Base-by-base conservation (phyloP, 2,888 invertebrate species). In the Cheilosia pagana region DNA sequence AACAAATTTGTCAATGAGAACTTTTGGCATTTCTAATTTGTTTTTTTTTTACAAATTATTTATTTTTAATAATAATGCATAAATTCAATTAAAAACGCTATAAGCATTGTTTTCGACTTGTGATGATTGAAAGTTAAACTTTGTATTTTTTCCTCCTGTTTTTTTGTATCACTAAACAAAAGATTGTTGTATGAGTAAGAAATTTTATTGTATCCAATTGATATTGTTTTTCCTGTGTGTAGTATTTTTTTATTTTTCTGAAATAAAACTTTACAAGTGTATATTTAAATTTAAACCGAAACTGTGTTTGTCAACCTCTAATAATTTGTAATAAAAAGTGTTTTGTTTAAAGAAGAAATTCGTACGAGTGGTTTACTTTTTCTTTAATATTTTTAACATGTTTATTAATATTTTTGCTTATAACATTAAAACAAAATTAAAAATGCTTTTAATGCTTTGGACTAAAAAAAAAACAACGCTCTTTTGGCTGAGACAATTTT, bases 131-230 rank as follows among this genome's bases (percentile, higher is more conserved):
- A 68, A 59, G 57, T 59, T 12, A 8, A 57, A 67, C 39, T 70
- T 45, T 35, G 21, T 35, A 6, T 39, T 35, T 55, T 55, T 19
- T 45, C 25, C 19, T 50, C 1, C 28, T 21, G 45, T 16, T 55
- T 41, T 67, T 67, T 41, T 77, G 55, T 62, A n/a, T 55, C 35
- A 72, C 72, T 48, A 35, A 62, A 74, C 76, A 63, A 63, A 53
- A 78, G 65, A 85, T 81, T 85, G 67, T 78, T 85, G 67, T 76
- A 79, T 55, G 62, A 70, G 81, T 65, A 63, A 77, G 16, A 31
- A 14, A 67, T 48, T 57, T 19, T 79, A 87, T 59, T 70, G 53
- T 79, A 87, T 55, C 31, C 57, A 79, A 75, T 57, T 50, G 48
- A 76, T 68, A 72, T 68, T 72, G 59, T 68, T 81, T 52, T 55